Evolutionary conservation across 2,797 vertebrate species (phyloP), one percentile per base, ranked within the genome.

Genomic region (Alauda arvensis): DNA sequence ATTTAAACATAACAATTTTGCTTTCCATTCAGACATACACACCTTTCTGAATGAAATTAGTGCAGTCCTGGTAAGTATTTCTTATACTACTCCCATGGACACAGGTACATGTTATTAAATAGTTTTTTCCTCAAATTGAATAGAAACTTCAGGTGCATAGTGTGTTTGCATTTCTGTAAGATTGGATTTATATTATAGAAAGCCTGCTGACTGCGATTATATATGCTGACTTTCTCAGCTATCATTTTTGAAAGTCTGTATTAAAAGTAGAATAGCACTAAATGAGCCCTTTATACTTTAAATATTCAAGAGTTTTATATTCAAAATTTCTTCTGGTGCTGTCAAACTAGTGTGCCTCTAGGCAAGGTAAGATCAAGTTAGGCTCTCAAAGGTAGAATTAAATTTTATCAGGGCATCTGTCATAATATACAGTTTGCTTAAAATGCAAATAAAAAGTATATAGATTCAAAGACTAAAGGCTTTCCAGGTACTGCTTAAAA

Each of bases 331-430:
- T 97, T 95, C 93, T 95, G 72, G 79, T 85, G 83, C 96, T 97
- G 96, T 97, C 97, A 97, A 95, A 95, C 94, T 92, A 94, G 94
- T 67, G 91, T 92, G 96, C 95, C 97, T 96, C 93, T 95, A 96
- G 97, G 97, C 96, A 96, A 96, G 92, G 96, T 96, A 96, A 96
- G 97, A 97, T 96, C 96, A 96, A 96, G 96, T 96, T 96, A 96
- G 93, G 90, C 87, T 96, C 97, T 97, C 96, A 95, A 95, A 97
- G 97, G 97, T 94, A 97, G 96, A 96, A 96, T 97, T 97, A 96
- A 96, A 96, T 96, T 96, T 96, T 97, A 97, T 96, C 96, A 96
- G 92, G 96, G 94, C 92, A 97, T 97, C 94, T 70, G 84, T 97
- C 96, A 97, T 94, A 97, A 96, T 96, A 95, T 84, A 93, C 75